These are phyloP conservation scores for Lasiommata megera DNA, from an alignment of 2,888 invertebrate species.

Conservation along the genomic window DNA sequence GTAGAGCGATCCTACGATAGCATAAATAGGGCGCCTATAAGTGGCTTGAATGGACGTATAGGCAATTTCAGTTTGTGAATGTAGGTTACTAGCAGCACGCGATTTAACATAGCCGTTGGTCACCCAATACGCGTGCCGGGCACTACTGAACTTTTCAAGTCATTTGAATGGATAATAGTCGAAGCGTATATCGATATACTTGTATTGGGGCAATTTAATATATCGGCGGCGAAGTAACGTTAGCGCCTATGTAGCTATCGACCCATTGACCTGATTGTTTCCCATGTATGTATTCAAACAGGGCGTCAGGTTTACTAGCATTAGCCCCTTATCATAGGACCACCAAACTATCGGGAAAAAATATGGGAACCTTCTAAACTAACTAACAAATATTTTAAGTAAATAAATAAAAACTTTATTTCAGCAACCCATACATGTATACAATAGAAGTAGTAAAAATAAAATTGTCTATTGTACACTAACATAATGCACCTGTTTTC, in stretches of 20 bases:
- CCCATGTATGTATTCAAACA: constrained; percentile 20
- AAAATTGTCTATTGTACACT: too few species aligned
- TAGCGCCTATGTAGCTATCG: constrained; percentile 22
- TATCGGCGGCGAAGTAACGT: constrained; percentile 16
- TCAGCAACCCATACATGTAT: too few species aligned
- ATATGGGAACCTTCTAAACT: background rate
- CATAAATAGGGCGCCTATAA: constrained; percentile 69
- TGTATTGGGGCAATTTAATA: constrained; percentile 15
- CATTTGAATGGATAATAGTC: constrained; percentile 28
- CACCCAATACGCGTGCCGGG: constrained; percentile 36
- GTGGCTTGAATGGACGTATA: constrained; percentile 60
- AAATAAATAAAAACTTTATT: too few species aligned
- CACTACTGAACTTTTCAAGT: constrained; percentile 29
- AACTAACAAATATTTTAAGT: background rate
- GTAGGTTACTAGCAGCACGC: constrained; percentile 73
- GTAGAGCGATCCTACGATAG: constrained; percentile 72
- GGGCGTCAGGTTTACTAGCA: constrained; percentile 20
- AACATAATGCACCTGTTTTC: too few species aligned
- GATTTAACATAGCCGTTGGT: constrained; percentile 43
- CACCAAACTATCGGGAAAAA: background rate
- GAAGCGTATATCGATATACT: constrained; percentile 11
- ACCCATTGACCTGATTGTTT: constrained; percentile 36
- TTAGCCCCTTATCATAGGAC: constrained; percentile 27
- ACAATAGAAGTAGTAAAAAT: too few species aligned
- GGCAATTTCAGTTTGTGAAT: constrained; percentile 62